These are phyloP conservation scores for Dryocosmus kuriphilus DNA, from an alignment of 2,888 invertebrate species.

Conservation along the genomic window DNA sequence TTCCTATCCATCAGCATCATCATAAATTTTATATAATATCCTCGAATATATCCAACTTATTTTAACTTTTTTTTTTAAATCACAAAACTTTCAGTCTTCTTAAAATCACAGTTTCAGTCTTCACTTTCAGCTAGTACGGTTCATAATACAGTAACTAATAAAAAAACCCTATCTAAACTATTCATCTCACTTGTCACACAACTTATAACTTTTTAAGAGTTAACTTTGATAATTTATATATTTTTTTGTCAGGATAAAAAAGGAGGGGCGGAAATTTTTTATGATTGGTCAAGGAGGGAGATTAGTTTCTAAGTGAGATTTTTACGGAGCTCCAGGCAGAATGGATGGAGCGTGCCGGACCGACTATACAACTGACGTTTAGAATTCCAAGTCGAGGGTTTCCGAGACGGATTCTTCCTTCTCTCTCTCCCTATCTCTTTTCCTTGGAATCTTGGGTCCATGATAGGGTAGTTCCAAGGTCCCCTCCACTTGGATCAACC, in stretches of 20 bases:
- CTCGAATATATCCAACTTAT: too few relatives aligned
- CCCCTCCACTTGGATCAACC: slow-evolving; percentile 11
- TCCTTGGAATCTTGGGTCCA: slow-evolving; percentile 5
- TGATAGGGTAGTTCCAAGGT: slow-evolving; percentile 37
- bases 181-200: not conserved
- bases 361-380: slow-evolving; percentile 60
- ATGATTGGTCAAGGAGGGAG: too few relatives aligned
- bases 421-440: slow-evolving; percentile 37
- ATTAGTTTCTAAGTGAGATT: too few relatives aligned
- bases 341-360: slow-evolving; percentile 52
- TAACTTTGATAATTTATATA: not conserved
- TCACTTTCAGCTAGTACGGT: not conserved
- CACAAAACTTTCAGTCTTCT: not conserved
- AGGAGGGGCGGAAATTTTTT: not conserved
- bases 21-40: not conserved
- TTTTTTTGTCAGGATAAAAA: not conserved
- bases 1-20: slow-evolving; percentile 3
- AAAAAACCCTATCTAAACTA: too few relatives aligned
- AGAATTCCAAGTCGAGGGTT: slow-evolving; percentile 42
- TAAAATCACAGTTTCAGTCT: not conserved
- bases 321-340: not conserved
- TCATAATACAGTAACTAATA: too few relatives aligned
- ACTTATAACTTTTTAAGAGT: not conserved
- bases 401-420: slow-evolving; percentile 22
- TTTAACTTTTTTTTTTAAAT: not conserved